These are phyloP conservation scores for Antigone vipio DNA, from an alignment of 2,113 vertebrate species.

Conservation along the genomic window DNA sequence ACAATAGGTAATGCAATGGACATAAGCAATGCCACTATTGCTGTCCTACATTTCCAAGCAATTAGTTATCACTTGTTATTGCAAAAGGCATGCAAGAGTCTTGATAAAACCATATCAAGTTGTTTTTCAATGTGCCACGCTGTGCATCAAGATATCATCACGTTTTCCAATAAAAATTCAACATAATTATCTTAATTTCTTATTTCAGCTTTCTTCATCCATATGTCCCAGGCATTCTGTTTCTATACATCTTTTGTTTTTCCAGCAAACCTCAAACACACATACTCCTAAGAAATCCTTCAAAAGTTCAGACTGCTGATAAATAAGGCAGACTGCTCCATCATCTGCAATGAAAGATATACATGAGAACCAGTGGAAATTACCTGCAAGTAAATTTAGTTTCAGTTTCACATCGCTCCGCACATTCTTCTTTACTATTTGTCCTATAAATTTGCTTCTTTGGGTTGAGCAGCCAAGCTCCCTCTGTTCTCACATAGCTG, in stretches of 20 bases:
- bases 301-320: not conserved
- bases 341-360: not conserved
- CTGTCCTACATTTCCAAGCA: not conserved
- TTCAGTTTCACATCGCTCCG: conserved; percentile 30
- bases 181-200: not conserved
- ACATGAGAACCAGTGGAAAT: not conserved
- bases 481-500: conserved; percentile 49
- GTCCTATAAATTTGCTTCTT: conserved; percentile 17
- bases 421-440: conserved; percentile 54
- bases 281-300: not conserved
- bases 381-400: conserved; percentile 52
- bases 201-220: not conserved
- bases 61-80: not conserved
- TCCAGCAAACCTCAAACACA: not conserved
- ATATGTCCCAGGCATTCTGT: not conserved
- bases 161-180: not conserved
- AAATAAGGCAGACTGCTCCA: not conserved
- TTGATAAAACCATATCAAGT: not conserved
- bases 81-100: not conserved
- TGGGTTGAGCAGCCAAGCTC: conserved; percentile 56
- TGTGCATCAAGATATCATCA: not conserved
- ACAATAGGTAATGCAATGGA: not conserved
- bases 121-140: not conserved
- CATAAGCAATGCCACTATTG: not conserved
- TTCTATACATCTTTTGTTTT: not conserved